phyloP scores from a whole-genome alignment of 2,797 vertebrate species.

The Chromis chromis region DNA sequence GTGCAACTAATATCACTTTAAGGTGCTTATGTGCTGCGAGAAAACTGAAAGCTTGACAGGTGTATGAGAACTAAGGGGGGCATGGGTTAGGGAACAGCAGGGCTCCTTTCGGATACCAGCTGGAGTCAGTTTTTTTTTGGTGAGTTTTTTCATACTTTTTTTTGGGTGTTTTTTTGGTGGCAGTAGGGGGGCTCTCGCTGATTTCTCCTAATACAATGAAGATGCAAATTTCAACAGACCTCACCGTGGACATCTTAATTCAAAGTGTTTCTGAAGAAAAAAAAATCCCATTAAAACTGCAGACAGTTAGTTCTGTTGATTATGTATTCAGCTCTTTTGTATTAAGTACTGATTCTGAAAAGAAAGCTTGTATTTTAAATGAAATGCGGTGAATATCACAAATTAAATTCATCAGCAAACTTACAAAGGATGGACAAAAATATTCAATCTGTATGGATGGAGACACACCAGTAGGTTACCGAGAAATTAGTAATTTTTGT shows the following conservation, averaged over 20 bases:
- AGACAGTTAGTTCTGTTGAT: conserved; percentile 1
- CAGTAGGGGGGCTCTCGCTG: too few relatives aligned
- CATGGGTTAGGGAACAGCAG: conserved; percentile 2
- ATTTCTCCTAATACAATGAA: not conserved
- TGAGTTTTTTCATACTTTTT: not conserved
- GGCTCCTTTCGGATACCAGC: not conserved
- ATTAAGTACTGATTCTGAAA: not conserved
- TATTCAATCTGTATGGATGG: not conserved
- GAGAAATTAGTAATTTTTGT: not conserved
- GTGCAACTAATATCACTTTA: not conserved
- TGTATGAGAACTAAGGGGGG: not conserved
- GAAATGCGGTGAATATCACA: not conserved
- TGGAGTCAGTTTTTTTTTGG: not conserved
- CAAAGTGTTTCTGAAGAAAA: not conserved
- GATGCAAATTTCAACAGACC: not conserved
- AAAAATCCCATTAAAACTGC: not conserved
- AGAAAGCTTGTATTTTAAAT: not conserved
- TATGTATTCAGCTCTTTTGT: not conserved
- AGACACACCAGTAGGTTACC: not conserved
- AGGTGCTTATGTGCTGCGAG: not conserved
- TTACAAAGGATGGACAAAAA: not conserved
- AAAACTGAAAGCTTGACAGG: conserved; percentile 4
- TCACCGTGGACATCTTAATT: not conserved
- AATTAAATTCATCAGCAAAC: conserved; percentile 1
- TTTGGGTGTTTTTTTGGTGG: not conserved